Evolutionary conservation across 2,797 vertebrate species (phyloP).

Genomic region (Spatula clypeata): DNA sequence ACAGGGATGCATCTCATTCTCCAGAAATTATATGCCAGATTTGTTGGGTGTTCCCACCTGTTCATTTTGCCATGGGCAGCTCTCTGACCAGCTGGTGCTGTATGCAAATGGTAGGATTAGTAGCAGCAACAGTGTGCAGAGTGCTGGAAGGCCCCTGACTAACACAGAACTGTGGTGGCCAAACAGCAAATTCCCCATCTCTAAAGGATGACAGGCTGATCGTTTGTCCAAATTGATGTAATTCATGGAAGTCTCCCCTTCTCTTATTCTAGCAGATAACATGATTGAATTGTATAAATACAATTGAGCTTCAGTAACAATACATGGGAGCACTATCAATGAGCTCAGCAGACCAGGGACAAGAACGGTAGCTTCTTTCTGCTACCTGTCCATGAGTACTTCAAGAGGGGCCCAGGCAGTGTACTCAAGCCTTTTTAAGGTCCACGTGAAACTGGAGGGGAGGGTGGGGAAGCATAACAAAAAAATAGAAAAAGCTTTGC

Average conservation of each 20-base stretch:
- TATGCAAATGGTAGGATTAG: neutral
- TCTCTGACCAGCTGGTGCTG: neutral
- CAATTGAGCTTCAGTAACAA: accelerated
- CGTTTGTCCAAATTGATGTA: neutral
- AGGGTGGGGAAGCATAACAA: neutral
- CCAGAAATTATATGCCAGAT: neutral
- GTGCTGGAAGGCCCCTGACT: accelerated
- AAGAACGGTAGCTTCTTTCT: neutral
- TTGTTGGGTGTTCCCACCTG: neutral
- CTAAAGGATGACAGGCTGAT: accelerated
- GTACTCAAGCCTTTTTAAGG: neutral
- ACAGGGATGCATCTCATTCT: neutral
- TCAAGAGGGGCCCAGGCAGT: accelerated
- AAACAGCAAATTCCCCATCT: accelerated
- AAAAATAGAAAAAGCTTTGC: neutral
- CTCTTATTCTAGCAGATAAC: neutral
- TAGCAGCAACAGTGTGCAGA: accelerated
- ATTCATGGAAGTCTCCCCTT: neutral
- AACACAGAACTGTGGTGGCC: neutral
- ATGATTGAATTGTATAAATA: neutral
- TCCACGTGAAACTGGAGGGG: accelerated
- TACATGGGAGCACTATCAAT: accelerated
- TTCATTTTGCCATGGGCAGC: neutral
- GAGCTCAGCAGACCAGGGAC: neutral
- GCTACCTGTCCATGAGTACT: neutral